Conservation (phyloP, 1,140 invertebrate species). For the Homalodisca vitripennis region DNA sequence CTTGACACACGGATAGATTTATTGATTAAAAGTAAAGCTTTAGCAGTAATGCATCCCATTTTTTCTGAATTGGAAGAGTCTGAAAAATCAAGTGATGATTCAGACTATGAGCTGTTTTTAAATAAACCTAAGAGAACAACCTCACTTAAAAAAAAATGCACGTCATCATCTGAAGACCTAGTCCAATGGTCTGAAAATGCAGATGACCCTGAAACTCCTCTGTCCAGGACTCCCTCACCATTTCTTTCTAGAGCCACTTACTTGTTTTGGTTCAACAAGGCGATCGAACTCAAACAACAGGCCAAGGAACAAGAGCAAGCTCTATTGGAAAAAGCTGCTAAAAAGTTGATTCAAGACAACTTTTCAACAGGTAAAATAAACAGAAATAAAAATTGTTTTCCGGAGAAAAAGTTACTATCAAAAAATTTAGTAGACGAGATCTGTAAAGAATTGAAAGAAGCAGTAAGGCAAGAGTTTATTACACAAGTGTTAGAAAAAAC, state of each 20-base stretch:
- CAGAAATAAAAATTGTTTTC: neutral
- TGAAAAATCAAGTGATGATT: neutral
- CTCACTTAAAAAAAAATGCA: neutral
- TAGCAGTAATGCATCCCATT: neutral
- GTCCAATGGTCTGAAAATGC: neutral
- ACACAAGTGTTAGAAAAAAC: neutral
- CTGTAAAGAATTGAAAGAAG: slow-evolving; percentile 17
- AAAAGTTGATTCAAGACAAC: neutral
- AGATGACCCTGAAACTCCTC: slow-evolving; percentile 10
- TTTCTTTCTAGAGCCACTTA: slow-evolving; percentile 17
- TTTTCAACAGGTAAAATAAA: neutral
- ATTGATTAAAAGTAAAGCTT: slow-evolving; percentile 15
- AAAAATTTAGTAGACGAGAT: neutral
- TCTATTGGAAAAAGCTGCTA: slow-evolving; percentile 1
- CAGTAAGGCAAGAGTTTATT: slow-evolving; percentile 4
- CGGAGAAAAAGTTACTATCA: neutral
- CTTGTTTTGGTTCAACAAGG: slow-evolving; percentile 20
- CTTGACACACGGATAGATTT: slow-evolving; percentile 1
- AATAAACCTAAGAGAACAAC: neutral
- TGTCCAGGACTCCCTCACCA: slow-evolving; percentile 4
- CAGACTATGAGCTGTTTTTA: neutral
- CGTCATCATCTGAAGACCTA: neutral
- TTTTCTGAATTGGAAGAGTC: slow-evolving; percentile 13
- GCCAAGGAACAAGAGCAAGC: slow-evolving; percentile 10
- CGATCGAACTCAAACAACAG: slow-evolving; percentile 16